Conservation (phyloP, 1,140 invertebrate species). For the Harlomillsia oculata region DNA sequence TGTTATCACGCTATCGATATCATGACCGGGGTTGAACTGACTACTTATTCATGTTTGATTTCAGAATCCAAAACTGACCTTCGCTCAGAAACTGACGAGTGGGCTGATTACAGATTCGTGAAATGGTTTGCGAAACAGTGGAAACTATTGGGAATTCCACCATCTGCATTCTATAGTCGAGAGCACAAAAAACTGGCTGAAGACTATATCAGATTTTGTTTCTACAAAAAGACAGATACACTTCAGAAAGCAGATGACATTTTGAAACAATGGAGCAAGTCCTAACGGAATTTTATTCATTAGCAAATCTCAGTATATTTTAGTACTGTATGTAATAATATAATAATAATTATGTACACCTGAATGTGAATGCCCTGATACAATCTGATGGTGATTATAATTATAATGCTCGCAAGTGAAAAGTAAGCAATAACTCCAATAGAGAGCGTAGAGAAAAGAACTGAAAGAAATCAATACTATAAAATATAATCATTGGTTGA, state of each 20-base stretch:
- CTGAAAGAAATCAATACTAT: too few relatives aligned
- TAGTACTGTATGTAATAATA: too few relatives aligned
- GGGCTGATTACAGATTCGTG: constrained; percentile 83
- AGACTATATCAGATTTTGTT: constrained; percentile 60
- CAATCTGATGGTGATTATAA: not conserved
- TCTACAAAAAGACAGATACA: constrained; percentile 35
- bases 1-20: too few relatives aligned
- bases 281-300: constrained; percentile 7
- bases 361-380: not conserved
- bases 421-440: too few relatives aligned
- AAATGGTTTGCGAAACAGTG: constrained; percentile 92
- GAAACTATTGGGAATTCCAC: constrained; percentile 86
- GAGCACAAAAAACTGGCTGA: constrained; percentile 74
- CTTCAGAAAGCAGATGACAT: constrained; percentile 31
- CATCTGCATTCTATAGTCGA: constrained; percentile 81
- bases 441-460: too few relatives aligned
- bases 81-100: constrained; percentile 52
- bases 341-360: too few relatives aligned
- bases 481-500: too few relatives aligned
- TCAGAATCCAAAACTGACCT: constrained; percentile 28
- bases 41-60: too few relatives aligned
- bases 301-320: not conserved
- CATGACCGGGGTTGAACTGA: too few relatives aligned
- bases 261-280: constrained; percentile 29
- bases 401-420: too few relatives aligned